Evolutionary conservation across 2,888 invertebrate genomes (phyloP).

Genomic region (Carpatolechia fugitivella): DNA sequence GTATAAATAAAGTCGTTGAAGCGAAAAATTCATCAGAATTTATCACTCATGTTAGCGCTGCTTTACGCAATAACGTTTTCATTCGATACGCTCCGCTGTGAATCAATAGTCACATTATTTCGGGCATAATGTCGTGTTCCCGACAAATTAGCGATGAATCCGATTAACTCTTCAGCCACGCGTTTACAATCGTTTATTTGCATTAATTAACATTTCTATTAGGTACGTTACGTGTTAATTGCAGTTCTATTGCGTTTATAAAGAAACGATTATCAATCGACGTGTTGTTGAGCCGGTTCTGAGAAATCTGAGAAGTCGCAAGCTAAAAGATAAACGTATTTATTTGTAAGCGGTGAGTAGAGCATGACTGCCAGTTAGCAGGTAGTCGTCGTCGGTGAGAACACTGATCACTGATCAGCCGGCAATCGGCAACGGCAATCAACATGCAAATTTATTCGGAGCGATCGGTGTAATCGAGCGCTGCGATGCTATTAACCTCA

Average conservation of each 20-base stretch:
- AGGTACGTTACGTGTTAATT: not conserved
- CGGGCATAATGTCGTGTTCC: slow-evolving; percentile 8
- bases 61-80: slow-evolving; percentile 37
- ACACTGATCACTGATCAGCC: slow-evolving; percentile 50
- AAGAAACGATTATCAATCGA: slow-evolving; percentile 3
- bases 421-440: slow-evolving; percentile 41
- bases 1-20: slow-evolving; percentile 68
- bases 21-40: slow-evolving; percentile 65
- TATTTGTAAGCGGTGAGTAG: slow-evolving; percentile 13
- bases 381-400: slow-evolving; percentile 51
- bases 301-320: slow-evolving; percentile 2
- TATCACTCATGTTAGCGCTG: slow-evolving; percentile 48
- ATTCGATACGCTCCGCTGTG: slow-evolving; percentile 22
- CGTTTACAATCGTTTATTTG: slow-evolving; percentile 17
- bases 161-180: slow-evolving; percentile 15
- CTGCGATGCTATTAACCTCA: slow-evolving; percentile 68
- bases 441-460: slow-evolving; percentile 74
- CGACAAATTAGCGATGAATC: slow-evolving; percentile 23
- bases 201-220: slow-evolving; percentile 15
- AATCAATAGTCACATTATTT: slow-evolving; percentile 16
- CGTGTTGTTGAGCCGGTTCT: not conserved
- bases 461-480: slow-evolving; percentile 67
- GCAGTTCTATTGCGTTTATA: slow-evolving; percentile 11
- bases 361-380: slow-evolving; percentile 22
- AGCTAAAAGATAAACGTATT: slow-evolving; percentile 7